Conservation (phyloP, 2,888 invertebrate genomes). For the Cephus nigrinus region DNA sequence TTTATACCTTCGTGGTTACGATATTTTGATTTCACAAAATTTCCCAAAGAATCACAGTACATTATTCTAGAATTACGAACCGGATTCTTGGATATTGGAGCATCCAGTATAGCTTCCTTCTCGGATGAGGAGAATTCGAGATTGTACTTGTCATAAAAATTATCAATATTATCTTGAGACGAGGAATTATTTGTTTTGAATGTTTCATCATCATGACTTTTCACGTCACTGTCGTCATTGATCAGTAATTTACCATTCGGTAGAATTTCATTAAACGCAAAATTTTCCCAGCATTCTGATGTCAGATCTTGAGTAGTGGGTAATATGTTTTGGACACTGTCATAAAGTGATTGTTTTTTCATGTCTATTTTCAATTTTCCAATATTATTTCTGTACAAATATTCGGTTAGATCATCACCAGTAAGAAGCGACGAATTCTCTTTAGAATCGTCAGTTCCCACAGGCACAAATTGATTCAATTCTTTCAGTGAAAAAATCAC, state of each 20-base stretch:
- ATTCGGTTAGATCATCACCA: constrained; percentile 42
- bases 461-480: constrained; percentile 33
- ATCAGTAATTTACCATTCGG: constrained; percentile 48
- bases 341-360: constrained; percentile 37
- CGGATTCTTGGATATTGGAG: neutral
- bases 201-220: constrained; percentile 26
- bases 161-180: neutral
- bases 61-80: neutral
- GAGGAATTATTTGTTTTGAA: neutral
- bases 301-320: constrained; percentile 3
- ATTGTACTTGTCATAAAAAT: constrained; percentile 36
- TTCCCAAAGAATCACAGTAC: neutral
- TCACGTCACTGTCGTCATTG: constrained; percentile 31
- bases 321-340: constrained; percentile 15
- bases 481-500: constrained; percentile 33
- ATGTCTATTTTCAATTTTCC: constrained; percentile 41
- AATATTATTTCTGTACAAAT: constrained; percentile 42
- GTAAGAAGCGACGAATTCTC: constrained; percentile 1
- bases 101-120: constrained; percentile 9
- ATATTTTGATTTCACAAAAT: neutral
- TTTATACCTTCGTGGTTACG: neutral
- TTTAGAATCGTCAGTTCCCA: constrained; percentile 23
- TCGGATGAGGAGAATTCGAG: constrained; percentile 36
- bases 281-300: constrained; percentile 33
- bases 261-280: constrained; percentile 45